These are phyloP conservation scores for Eurois occulta DNA, from an alignment of 2,888 invertebrate species.

Conservation along the genomic window DNA sequence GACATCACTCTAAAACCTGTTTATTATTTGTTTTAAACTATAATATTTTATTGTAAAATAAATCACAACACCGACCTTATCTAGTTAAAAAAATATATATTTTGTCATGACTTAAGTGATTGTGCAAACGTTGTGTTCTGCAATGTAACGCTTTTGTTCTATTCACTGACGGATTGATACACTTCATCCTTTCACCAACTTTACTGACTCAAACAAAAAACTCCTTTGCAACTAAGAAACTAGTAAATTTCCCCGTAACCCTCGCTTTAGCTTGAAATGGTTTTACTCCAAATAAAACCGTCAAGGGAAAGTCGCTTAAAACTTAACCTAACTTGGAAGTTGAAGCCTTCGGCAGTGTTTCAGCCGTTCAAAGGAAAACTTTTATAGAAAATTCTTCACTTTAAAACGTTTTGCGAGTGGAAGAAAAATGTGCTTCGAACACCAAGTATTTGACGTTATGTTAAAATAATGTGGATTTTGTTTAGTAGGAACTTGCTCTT, in stretches of 20 bases:
- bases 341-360: conserved; percentile 61
- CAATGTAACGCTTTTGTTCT: background rate
- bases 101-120: too few relatives aligned
- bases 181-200: conserved; percentile 15
- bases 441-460: conserved; percentile 3
- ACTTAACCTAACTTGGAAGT: conserved; percentile 59
- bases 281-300: conserved; percentile 61
- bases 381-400: conserved; percentile 58
- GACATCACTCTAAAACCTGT: too few relatives aligned
- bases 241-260: conserved; percentile 39
- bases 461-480: conserved; percentile 6
- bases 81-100: background rate
- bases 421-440: conserved; percentile 34
- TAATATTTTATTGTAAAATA: background rate
- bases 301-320: conserved; percentile 59
- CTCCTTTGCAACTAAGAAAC: conserved; percentile 33
- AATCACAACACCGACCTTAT: background rate
- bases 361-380: conserved; percentile 60
- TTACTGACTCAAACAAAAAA: conserved; percentile 33
- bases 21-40: too few relatives aligned
- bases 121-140: background rate
- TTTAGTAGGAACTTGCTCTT: background rate
- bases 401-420: conserved; percentile 46
- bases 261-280: conserved; percentile 41
- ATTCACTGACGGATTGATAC: background rate